phyloP scores from a whole-genome alignment of 2,888 invertebrate genomes.

The Lasius platythorax region DNA sequence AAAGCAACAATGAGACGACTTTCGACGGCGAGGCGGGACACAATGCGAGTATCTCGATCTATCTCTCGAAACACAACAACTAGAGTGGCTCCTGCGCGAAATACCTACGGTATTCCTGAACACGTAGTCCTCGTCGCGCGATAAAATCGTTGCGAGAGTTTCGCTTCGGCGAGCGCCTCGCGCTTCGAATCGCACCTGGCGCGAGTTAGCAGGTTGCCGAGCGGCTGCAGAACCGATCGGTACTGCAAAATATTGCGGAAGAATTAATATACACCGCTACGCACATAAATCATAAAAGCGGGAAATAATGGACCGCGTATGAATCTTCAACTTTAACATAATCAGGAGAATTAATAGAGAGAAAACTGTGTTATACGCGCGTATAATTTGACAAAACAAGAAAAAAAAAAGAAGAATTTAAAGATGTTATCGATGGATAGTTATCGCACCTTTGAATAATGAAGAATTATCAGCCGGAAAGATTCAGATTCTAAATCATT shows the following conservation, averaged over 20 bases:
- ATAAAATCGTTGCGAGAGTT: slow-evolving; percentile 66
- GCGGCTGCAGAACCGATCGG: slow-evolving; percentile 41
- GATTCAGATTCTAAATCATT: not conserved
- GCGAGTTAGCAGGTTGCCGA: slow-evolving; percentile 57
- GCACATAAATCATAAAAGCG: not conserved
- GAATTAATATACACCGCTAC: slow-evolving; percentile 36
- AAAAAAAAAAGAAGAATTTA: not conserved
- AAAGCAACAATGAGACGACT: slow-evolving; percentile 46
- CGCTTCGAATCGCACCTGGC: slow-evolving; percentile 70
- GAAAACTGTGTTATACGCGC: not conserved
- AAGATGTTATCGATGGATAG: not conserved
- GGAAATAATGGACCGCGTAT: not conserved
- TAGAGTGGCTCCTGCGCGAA: slow-evolving; percentile 41
- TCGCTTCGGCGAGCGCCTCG: slow-evolving; percentile 65
- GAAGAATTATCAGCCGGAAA: not conserved
- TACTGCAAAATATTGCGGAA: slow-evolving; percentile 33
- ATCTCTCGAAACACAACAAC: slow-evolving; percentile 50
- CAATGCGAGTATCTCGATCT: slow-evolving; percentile 55
- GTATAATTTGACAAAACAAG: not conserved
- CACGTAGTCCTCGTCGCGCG: slow-evolving; percentile 40
- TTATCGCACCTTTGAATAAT: not conserved
- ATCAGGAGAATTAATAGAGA: not conserved
- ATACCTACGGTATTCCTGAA: slow-evolving; percentile 55
- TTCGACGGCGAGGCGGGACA: slow-evolving; percentile 39
- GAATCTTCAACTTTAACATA: not conserved